Base-by-base conservation (phyloP, 2,113 vertebrate species). In the Cygnus buccinator region DNA sequence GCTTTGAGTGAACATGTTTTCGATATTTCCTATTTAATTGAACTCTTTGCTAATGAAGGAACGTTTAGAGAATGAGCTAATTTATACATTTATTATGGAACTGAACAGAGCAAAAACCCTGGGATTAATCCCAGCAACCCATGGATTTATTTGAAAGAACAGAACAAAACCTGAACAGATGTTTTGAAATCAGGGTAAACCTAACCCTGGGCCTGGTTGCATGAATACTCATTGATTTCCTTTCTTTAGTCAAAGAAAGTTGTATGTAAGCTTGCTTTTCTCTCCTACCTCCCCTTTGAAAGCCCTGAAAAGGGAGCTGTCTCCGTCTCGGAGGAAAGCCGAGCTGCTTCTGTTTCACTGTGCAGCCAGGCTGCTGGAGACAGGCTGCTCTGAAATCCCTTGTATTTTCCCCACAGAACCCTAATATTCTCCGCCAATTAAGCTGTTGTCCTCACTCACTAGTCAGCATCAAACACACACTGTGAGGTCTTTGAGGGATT, bases 401-500 rank as follows among this genome's bases (percentile, higher is more conserved):
- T 33, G 14, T 16, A 11, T 26, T 78, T 76, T 66, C 46, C 20
- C 28, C 35, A 7, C 33, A 68, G 58, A 61, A 2, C 5, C 5
- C 46, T 66, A 37, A 41, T 26, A 57, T 17, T 31, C 33, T 57
- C 41, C 70, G 29, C 48, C 39, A 22, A 14, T 77, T 76, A 37
- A 0, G 0, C 33, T 54, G 29, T 19, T 10, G 2, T 43, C 17
- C 41, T 28, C 52, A 43, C 44, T 55, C 82, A 29, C 13, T 8
- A 84, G 65, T 22, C 68, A 87, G 58, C 65, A 59, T 13, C 0
- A 0, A 87, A 50, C 1, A 6, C 15, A 61, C 11, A 11, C 33
- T 8, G 8, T 73, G 50, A 81, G 25, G 28, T 22, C 7, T 6
- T 18, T 15, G 23, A 84, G 28, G 20, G 46, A 39, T 78, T 90